Evolutionary conservation across 2,888 invertebrate genomes (phyloP), one percentile per base, ranked within the genome.

Genomic region (Linnaemya tessellans): DNA sequence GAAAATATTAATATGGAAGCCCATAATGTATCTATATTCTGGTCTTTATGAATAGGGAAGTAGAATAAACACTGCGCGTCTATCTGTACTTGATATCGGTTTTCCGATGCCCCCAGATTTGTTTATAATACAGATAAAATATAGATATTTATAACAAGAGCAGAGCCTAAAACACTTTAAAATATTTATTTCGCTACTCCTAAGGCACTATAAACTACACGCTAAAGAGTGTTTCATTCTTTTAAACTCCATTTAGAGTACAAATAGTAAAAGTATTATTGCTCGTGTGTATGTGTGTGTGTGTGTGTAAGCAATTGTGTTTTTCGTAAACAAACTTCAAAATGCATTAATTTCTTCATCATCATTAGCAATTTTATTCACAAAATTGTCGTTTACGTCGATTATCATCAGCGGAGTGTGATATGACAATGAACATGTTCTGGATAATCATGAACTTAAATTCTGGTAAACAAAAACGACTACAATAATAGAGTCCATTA

Each of bases 361-460:
- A 41, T 60, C 46, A 73, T 65, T 73, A 58, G 73, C 46, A 58
- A 15, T 41, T 58, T 49, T 35, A 68, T 64, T 62, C 43, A 49
- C 56, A 64, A 41, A 35, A n/a, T 70, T 20, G 11, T 43, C 35
- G 2, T n/a, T 43, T 51, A n/a, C 49, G 46, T 46, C 51, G 58
- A 75, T 60, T 54, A 54, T 70, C 62, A 79, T 78, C 35, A 62
- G 10, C 56, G 46, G 35, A 65, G 30, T 54, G 46, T 46, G 9
- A 20, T 22, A 43, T 13, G 5, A 8, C 49, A 64, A 18, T 38
- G 25, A 60, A 62, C 38, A 79, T 71, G 18, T n/a, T 35, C 35
- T 38, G 10, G 4, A 35, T 68, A 58, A 62, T 75, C 68, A 68
- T 70, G 70, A 74, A 43, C 25, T 74, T 60, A 68, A 67, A 56